A percentile compares a stretch with the other conserved stretches of the same genome.
Conservation (phyloP, 2,888 invertebrate species). For the Thecocarcelia acutangulata region DNA sequence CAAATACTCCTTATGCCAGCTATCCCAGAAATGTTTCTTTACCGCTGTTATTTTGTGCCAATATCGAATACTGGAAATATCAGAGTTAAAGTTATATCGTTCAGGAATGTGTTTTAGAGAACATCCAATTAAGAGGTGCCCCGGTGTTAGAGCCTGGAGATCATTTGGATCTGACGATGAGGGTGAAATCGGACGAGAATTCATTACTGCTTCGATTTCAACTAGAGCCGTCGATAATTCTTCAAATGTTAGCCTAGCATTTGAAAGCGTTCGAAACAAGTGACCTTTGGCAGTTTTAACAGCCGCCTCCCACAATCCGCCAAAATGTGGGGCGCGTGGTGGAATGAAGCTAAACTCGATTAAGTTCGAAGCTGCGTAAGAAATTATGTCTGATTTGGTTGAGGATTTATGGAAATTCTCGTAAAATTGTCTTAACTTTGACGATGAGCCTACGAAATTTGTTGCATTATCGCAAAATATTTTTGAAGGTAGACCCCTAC, state of each 20-base stretch:
- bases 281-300: conserved; percentile 60
- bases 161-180: conserved; percentile 53
- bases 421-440: conserved; percentile 40
- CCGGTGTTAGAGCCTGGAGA: conserved; percentile 54
- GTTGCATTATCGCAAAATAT: conserved; percentile 52
- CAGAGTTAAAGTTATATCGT: neutral
- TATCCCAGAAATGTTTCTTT: conserved; percentile 51
- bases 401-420: conserved; percentile 19
- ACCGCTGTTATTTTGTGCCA: conserved; percentile 36
- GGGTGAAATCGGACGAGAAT: conserved; percentile 60
- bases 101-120: conserved; percentile 33
- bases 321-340: conserved; percentile 66
- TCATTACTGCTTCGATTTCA: conserved; percentile 67
- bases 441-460: conserved; percentile 47
- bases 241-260: conserved; percentile 46
- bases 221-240: conserved; percentile 52
- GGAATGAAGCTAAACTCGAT: conserved; percentile 45
- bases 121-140: conserved; percentile 59
- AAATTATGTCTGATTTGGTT: neutral
- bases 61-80: conserved; percentile 11
- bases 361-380: conserved; percentile 1
- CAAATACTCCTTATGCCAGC: no score
- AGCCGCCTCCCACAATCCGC: conserved; percentile 55
- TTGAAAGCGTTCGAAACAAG: conserved; percentile 48
- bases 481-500: conserved; percentile 42